phyloP scores from a whole-genome alignment of 2,113 vertebrate species.

The Macaca mulatta region DNA sequence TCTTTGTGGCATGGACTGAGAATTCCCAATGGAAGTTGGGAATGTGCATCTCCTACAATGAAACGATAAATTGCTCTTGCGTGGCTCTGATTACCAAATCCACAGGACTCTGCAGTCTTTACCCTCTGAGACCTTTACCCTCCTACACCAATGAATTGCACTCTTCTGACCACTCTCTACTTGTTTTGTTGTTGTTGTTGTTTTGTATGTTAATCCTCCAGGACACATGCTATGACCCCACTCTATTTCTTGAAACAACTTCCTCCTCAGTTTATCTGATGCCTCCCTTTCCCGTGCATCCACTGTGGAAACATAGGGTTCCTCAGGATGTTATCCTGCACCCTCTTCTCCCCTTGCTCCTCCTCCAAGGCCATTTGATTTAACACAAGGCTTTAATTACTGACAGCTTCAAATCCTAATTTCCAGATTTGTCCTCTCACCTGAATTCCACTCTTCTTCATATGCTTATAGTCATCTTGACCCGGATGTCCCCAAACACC shows the following conservation, averaged over 20 bases:
- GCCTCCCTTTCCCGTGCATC: not conserved
- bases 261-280: slow-evolving; percentile 8
- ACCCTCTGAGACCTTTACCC: not conserved
- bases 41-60: not conserved
- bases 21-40: not conserved
- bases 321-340: not conserved
- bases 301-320: not conserved
- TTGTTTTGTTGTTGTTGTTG: not conserved
- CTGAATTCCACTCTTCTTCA: not conserved
- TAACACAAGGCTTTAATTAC: not conserved
- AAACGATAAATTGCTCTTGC: not conserved
- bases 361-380: not conserved
- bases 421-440: not conserved
- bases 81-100: not conserved
- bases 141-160: not conserved
- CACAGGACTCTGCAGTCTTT: not conserved
- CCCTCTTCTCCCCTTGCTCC: not conserved
- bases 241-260: not conserved
- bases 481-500: not conserved
- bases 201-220: no score
- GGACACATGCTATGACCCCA: no score
- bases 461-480: not conserved
- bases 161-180: not conserved
- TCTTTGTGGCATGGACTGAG: slow-evolving; percentile 2
- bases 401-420: not conserved